Conservation (phyloP, 2,113 vertebrate genomes). For the Pedionomus torquatus region DNA sequence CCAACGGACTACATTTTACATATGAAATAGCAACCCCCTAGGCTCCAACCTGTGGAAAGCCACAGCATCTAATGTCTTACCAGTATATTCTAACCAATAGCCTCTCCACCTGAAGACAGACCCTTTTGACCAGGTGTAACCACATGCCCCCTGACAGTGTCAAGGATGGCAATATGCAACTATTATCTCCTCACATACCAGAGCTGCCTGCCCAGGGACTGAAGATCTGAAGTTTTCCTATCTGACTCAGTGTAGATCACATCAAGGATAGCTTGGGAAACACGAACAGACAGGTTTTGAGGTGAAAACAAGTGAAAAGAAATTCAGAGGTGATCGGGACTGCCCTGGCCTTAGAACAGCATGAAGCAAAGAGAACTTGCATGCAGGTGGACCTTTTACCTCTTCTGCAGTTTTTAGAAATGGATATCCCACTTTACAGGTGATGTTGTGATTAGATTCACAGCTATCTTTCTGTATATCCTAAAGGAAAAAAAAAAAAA, state of each 20-base stretch:
- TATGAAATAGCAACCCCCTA: neutral
- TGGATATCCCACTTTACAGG: constrained; percentile 92
- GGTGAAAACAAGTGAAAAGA: neutral
- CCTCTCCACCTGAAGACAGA: neutral
- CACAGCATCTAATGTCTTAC: neutral
- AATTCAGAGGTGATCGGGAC: neutral
- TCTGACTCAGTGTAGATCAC: neutral
- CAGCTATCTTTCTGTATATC: constrained; percentile 84
- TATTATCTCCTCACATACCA: neutral
- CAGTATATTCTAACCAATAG: neutral
- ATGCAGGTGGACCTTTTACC: constrained; percentile 70
- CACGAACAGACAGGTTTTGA: neutral
- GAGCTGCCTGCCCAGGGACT: neutral
- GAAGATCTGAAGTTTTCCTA: neutral
- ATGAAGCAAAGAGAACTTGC: neutral
- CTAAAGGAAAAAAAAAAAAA: constrained; percentile 67
- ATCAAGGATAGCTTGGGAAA: neutral
- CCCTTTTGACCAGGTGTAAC: neutral
- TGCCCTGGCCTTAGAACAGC: neutral
- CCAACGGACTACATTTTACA: neutral
- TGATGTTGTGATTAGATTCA: constrained; percentile 81
- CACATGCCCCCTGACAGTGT: neutral
- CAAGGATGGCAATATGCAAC: neutral
- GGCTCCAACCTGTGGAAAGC: neutral
- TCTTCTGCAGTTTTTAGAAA: constrained; percentile 81